Percentiles rank a stretch among this genome's conserved stretches.
Evolutionary conservation across 2,113 vertebrate species (phyloP).

Genomic region (Trogon surrucura): DNA sequence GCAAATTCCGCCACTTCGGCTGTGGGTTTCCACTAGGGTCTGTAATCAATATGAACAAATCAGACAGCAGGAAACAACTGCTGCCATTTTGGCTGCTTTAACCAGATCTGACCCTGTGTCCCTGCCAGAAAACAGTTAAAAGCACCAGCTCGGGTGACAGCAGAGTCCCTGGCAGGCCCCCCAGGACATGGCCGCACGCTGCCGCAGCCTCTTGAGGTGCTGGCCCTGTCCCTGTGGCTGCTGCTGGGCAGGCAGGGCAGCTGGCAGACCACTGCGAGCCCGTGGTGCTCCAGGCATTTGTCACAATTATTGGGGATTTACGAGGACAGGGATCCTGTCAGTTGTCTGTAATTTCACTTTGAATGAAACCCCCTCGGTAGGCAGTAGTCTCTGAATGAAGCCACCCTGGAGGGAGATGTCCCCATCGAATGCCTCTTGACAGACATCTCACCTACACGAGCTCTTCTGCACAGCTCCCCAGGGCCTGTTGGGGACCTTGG

Average conservation of each 20-base stretch:
- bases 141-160: not conserved
- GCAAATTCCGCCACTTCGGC: conserved; percentile 16
- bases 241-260: not conserved
- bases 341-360: not conserved
- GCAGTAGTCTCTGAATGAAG: not conserved
- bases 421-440: not conserved
- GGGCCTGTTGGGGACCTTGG: accelerated
- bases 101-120: not conserved
- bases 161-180: not conserved
- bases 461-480: not conserved
- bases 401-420: not conserved
- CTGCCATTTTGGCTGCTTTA: not conserved
- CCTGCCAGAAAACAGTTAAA: not conserved
- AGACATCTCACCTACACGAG: not conserved
- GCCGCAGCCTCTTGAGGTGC: not conserved
- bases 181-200: accelerated
- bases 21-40: not conserved
- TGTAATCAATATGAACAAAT: not conserved
- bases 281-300: not conserved
- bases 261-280: not conserved
- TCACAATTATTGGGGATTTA: conserved; percentile 43
- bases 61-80: not conserved
- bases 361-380: not conserved
- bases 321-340: not conserved
- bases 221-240: not conserved